Conservation (phyloP, 2,797 vertebrate genomes). For the Eupleurogrammus muticus region DNA sequence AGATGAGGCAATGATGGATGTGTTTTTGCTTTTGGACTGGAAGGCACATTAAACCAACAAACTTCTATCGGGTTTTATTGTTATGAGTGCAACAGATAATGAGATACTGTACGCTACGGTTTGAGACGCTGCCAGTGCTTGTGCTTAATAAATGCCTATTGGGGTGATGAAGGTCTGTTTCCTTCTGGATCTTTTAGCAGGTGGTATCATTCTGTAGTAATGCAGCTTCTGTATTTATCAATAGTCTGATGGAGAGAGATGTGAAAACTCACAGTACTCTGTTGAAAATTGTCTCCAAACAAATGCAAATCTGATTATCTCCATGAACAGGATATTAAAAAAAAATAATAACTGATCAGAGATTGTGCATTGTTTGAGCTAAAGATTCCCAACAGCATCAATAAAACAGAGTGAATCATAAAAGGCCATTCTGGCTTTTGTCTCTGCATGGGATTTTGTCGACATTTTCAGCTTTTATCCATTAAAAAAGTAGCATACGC, state of each 20-base stretch:
- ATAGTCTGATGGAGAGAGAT: neutral
- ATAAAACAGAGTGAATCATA: neutral
- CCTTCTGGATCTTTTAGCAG: conserved; percentile 6
- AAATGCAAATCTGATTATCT: neutral
- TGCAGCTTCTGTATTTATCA: neutral
- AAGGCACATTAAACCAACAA: conserved; percentile 14
- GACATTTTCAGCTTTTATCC: neutral
- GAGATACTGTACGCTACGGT: neutral
- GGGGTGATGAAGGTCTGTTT: conserved; percentile 20
- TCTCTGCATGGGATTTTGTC: neutral
- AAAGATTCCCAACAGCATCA: neutral
- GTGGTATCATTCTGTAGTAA: neutral
- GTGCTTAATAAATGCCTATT: conserved; percentile 62
- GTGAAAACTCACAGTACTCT: neutral
- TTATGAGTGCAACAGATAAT: conserved; percentile 22
- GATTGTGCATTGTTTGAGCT: neutral
- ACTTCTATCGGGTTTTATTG: conserved; percentile 23
- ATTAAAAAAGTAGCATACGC: neutral
- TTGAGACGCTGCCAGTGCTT: conserved; percentile 42
- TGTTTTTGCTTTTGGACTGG: conserved; percentile 31
- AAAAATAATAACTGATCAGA: neutral
- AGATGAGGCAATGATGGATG: conserved; percentile 19
- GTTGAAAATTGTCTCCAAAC: neutral
- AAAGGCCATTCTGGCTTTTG: neutral
- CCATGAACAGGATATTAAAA: neutral